A percentile compares a stretch with the other conserved stretches of the same genome.
Conservation (phyloP, 2,888 invertebrate genomes). For the Neoitamus cyanurus region DNA sequence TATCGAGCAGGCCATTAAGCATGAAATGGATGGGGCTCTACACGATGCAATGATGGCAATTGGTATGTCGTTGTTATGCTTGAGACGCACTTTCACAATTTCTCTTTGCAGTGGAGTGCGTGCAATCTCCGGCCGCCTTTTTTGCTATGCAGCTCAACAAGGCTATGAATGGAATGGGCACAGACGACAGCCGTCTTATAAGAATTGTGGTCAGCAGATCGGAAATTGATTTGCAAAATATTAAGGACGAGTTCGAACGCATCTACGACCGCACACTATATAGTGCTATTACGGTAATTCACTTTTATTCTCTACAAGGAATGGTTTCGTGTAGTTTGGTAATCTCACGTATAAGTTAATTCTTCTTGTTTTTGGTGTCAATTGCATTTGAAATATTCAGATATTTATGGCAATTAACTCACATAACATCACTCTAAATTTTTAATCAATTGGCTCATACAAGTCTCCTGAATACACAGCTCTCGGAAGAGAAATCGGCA, state of each 20-base stretch:
- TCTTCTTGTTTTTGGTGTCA: too few relatives aligned
- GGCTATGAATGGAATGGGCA: conserved; percentile 78
- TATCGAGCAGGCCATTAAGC: conserved; percentile 78
- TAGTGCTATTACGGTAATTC: conserved; percentile 72
- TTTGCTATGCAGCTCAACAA: conserved; percentile 75
- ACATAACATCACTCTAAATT: too few relatives aligned
- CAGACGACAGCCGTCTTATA: conserved; percentile 77
- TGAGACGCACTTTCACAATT: background rate
- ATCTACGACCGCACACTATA: conserved; percentile 76
- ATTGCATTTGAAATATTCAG: too few relatives aligned
- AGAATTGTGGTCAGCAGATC: conserved; percentile 77
- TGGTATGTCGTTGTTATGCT: too few relatives aligned
- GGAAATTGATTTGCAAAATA: conserved; percentile 76
- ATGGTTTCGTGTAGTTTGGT: too few relatives aligned
- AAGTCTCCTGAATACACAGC: too few relatives aligned
- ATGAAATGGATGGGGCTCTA: conserved; percentile 75
- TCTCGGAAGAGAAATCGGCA: too few relatives aligned
- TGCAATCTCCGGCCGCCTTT: conserved; percentile 74
- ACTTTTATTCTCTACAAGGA: too few relatives aligned
- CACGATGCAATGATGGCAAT: conserved; percentile 77
- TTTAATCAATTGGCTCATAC: too few relatives aligned
- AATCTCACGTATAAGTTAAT: too few relatives aligned
- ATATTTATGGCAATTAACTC: too few relatives aligned
- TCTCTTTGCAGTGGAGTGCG: conserved; percentile 74
- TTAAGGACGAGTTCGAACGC: conserved; percentile 77